Evolutionary conservation across 37 sponge, comb jelly and placozoan genomes (phyloP), one percentile per base, ranked within the genome.

Genomic region (Ephydatia muelleri): DNA sequence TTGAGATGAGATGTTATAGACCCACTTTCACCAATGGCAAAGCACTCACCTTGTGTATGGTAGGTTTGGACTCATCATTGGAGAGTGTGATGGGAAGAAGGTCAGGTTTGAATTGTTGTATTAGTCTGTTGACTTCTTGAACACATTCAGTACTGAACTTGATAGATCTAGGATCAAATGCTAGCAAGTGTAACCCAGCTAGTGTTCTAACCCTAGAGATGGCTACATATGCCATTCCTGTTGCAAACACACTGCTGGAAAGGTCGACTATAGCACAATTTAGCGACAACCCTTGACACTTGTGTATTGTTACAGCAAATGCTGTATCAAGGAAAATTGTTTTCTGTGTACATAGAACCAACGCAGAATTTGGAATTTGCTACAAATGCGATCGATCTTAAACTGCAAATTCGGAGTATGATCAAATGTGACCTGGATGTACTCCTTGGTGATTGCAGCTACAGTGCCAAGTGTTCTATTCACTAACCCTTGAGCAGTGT

Each of bases 401-500:
- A 66, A 85, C n/a, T 29, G 77, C 57, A 57, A 82, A 21, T 85
- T 69, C 0, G 26, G 2, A 9, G 81, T 76, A 38, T 83, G 68
- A 40, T 88, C 93, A 86, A 93, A 93, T 35, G 89, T 76, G 0
- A 93, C 83, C 23, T 27, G 71, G 0, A 93, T 49, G 31, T 29
- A 19, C 5, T 68, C 36, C n/a, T 48, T 19, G 14, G 33, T 36
- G 0, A 91, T 78, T 23, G 32, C 29, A 30, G 47, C 23, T 3
- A 93, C 78, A 2, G 80, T 87, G 25, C 90, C 94, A 49, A 87
- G 32, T 31, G 82, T 79, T 36, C 93, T 90, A 72, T 93, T 93
- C 14, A 93, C 86, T 39, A 93, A 84, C 37, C 79, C 84, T 57
- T 25, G 25, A 13, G 75, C 48, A 26, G 80, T 84, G 73, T 87